These are phyloP conservation scores for Papilio polytes DNA, from an alignment of 1,140 invertebrate species.

Conservation along the genomic window DNA sequence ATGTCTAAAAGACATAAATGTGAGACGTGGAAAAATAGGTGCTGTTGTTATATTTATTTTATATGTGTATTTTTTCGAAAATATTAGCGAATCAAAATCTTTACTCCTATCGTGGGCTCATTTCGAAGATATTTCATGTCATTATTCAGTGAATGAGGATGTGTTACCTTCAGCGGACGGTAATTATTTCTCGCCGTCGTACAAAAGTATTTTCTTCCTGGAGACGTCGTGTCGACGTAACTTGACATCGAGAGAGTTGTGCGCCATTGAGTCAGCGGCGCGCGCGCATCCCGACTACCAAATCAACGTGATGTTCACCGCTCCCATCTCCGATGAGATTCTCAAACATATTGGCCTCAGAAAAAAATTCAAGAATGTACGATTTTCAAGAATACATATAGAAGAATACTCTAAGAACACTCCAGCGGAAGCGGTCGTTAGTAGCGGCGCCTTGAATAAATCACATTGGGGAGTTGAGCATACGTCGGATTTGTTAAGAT, in stretches of 20 bases:
- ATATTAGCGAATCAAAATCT: slow-evolving; percentile 16
- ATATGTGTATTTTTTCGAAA: neutral
- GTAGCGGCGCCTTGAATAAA: slow-evolving; percentile 81
- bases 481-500: slow-evolving; percentile 88
- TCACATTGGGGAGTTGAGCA: slow-evolving; percentile 85
- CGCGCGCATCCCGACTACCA: slow-evolving; percentile 81
- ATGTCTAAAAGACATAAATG: neutral
- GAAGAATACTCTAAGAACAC: slow-evolving; percentile 64
- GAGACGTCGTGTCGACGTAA: slow-evolving; percentile 83
- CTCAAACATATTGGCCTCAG: slow-evolving; percentile 61
- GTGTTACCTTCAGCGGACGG: slow-evolving; percentile 46
- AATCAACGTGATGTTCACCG: slow-evolving; percentile 82
- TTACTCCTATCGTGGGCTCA: slow-evolving; percentile 11
- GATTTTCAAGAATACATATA: slow-evolving; percentile 84
- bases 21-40: slow-evolving; percentile 7
- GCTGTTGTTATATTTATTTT: neutral
- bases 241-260: slow-evolving; percentile 83
- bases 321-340: slow-evolving; percentile 51
- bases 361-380: slow-evolving; percentile 84
- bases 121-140: slow-evolving; percentile 51
- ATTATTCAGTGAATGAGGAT: slow-evolving; percentile 46
- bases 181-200: slow-evolving; percentile 39
- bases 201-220: slow-evolving; percentile 84
- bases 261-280: slow-evolving; percentile 86
- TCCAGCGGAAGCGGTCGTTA: slow-evolving; percentile 47